Base-by-base conservation (phyloP, 2,113 vertebrate species). In the Nesoenas mayeri region DNA sequence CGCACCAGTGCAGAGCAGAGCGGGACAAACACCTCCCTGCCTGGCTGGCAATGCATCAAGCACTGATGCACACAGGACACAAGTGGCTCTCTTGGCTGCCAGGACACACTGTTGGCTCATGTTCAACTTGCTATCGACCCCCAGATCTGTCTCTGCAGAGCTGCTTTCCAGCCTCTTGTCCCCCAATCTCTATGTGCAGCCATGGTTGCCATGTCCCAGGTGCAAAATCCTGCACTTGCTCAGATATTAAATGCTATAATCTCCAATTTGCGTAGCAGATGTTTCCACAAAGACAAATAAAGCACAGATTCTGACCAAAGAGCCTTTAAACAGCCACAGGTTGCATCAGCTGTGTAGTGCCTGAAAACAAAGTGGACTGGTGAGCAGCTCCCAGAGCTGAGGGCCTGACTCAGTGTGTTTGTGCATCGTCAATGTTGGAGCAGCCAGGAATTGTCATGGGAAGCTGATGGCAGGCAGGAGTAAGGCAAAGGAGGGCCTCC, bases 321-420 rank as follows among this genome's bases (percentile, higher is more conserved):
- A 89, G 44, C 26, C 17, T 74, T 65, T 57, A 1, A 1, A 17
- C 3, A 13, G 48, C 24, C 57, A 5, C 34, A 11, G 57, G 69
- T 36, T 31, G 36, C 6, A 16, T 31, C 7, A 58, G 65, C 78
- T 50, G 36, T 22, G 47, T 2, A 31, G 71, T n/a, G 56, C 29
- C 79, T 19, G 71, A 24, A 57, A 38, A 31, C 0, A 11, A 25
- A 54, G 64, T 2, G 4, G 71, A 6, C 11, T 26, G n/a, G 44
- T 3, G 72, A 54, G 80, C 60, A 5, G 77, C 19, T 51, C 64
- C 80, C 81, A 5, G n/a, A 48, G 65, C 61, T 29, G 65, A 5
- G 0, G 3, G 77, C 0, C 4, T 66, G 73, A 74, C n/a, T 78
- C 61, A 5, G 0, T 5, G 31, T 15, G 58, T 71, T 36, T 72